These are phyloP conservation scores for Tyrannus savana DNA, from an alignment of 2,113 vertebrate genomes.

Conservation along the genomic window DNA sequence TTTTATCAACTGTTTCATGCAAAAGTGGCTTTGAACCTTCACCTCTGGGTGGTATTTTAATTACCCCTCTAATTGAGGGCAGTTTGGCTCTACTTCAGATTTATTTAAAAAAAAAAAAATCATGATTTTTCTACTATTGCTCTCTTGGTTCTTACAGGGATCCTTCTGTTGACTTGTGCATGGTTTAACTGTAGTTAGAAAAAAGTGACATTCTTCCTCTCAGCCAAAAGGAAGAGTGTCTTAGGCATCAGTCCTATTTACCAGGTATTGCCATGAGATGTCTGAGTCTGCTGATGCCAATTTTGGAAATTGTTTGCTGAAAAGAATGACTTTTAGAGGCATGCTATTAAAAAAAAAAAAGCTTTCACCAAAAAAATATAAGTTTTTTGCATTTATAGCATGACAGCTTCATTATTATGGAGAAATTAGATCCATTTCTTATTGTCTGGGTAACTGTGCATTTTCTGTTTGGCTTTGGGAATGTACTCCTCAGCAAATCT, in stretches of 20 bases:
- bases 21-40: neutral
- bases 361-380: neutral
- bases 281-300: neutral
- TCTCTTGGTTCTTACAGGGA: neutral
- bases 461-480: neutral
- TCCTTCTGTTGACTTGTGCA: neutral
- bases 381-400: neutral
- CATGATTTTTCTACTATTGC: neutral
- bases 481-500: neutral
- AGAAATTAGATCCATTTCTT: neutral
- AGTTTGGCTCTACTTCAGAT: neutral
- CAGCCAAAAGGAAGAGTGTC: neutral
- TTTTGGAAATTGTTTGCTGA: neutral
- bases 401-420: neutral
- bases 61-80: neutral
- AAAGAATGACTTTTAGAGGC: neutral
- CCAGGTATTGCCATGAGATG: neutral
- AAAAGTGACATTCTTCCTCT: neutral
- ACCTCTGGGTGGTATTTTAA: neutral
- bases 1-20: neutral
- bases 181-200: rapidly evolving
- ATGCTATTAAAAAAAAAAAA: neutral
- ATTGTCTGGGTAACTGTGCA: neutral
- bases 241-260: neutral
- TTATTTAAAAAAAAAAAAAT: neutral